A percentile compares a stretch with the other conserved stretches of the same genome.
Evolutionary conservation across 2,113 vertebrate genomes (phyloP).

Genomic region (Phocoena sinus): DNA sequence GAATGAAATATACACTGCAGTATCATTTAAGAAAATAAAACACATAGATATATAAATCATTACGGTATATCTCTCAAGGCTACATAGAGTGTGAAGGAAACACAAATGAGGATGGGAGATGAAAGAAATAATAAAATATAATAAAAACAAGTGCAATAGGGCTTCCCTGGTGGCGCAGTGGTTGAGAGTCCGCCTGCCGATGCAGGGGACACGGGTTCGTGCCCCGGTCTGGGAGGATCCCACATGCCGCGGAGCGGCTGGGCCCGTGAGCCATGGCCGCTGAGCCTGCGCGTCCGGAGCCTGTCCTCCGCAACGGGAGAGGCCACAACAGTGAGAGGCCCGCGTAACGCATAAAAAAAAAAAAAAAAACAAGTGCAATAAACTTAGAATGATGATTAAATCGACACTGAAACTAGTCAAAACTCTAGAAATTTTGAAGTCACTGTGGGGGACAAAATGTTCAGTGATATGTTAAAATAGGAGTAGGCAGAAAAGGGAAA

Average conservation of each 20-base stretch:
- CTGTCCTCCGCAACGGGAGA: no score
- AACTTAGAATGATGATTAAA: background rate
- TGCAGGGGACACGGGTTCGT: no score
- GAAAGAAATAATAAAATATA: background rate
- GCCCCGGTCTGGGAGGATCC: no score
- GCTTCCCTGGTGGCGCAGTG: no score
- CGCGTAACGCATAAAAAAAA: no score
- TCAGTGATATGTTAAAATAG: background rate
- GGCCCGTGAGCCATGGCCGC: no score
- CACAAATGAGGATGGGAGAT: background rate
- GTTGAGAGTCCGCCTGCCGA: no score
- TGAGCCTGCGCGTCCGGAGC: no score
- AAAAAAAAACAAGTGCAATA: background rate
- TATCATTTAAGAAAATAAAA: background rate
- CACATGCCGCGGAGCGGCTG: no score
- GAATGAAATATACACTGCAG: background rate
- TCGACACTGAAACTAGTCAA: background rate
- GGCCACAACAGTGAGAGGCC: no score
- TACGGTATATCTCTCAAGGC: background rate
- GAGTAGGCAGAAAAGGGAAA: background rate
- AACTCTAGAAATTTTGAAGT: background rate
- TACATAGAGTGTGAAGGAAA: background rate
- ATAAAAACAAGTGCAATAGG: background rate
- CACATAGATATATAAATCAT: background rate
- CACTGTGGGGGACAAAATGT: background rate